Percentiles rank a stretch among this genome's conserved stretches.
Conservation (phyloP, 2,888 invertebrate genomes). For the Apomyelois bistriatella region DNA sequence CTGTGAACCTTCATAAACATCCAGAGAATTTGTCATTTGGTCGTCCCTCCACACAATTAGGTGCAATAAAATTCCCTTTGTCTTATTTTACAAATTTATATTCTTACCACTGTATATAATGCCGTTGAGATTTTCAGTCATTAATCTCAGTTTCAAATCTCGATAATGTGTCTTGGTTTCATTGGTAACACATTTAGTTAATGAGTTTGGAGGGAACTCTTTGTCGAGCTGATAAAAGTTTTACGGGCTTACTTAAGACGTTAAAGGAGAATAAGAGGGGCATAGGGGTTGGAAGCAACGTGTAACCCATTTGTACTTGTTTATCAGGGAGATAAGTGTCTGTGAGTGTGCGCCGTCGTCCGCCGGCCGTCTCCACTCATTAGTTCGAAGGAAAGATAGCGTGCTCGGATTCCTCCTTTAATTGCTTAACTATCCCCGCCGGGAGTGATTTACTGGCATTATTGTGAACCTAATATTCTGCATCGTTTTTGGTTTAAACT, state of each 20-base stretch:
- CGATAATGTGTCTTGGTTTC: conserved; percentile 26
- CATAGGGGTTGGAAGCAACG: conserved; percentile 58
- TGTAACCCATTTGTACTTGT: conserved; percentile 73
- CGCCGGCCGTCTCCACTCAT: conserved; percentile 59
- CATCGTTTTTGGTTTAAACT: neutral
- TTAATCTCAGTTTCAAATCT: conserved; percentile 18
- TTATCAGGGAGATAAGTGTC: conserved; percentile 70
- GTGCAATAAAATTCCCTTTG: conserved; percentile 30
- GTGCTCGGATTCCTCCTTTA: conserved; percentile 58
- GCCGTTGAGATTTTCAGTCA: conserved; percentile 25
- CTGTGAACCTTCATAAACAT: conserved; percentile 54
- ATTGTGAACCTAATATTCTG: conserved; percentile 34
- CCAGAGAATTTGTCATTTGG: conserved; percentile 37
- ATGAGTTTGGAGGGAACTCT: conserved; percentile 49
- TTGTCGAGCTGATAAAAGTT: conserved; percentile 60
- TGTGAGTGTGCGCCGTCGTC: conserved; percentile 51
- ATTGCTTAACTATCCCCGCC: conserved; percentile 61
- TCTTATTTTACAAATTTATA: conserved; percentile 20
- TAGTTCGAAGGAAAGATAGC: conserved; percentile 62
- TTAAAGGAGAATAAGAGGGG: conserved; percentile 59
- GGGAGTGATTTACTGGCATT: conserved; percentile 50
- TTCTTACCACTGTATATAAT: conserved; percentile 22
- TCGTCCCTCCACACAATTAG: conserved; percentile 36
- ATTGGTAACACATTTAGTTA: conserved; percentile 51
- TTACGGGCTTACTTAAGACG: conserved; percentile 59